Evolutionary conservation across 2,888 invertebrate genomes (phyloP).

Genomic region (Gibbula magus): DNA sequence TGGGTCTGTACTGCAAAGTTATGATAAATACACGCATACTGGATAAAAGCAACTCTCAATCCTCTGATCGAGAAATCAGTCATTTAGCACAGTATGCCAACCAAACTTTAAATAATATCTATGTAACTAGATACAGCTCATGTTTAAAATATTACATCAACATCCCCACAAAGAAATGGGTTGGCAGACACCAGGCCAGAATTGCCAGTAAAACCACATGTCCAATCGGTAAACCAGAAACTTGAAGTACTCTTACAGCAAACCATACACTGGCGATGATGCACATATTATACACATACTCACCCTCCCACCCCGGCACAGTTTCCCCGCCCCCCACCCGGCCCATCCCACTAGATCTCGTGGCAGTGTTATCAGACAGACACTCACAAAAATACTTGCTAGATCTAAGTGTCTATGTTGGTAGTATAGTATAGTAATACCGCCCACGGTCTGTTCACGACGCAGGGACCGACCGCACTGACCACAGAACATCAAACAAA

Average conservation of each 20-base stretch:
- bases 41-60: slow-evolving; percentile 15
- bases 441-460: not conserved
- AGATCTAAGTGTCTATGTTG: slow-evolving; percentile 11
- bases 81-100: slow-evolving; percentile 14
- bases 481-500: slow-evolving; percentile 11
- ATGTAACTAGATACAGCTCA: slow-evolving; percentile 25
- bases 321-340: not conserved
- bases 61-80: slow-evolving; percentile 7
- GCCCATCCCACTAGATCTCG: not conserved
- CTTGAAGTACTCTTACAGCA: slow-evolving; percentile 19
- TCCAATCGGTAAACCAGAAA: not conserved
- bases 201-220: slow-evolving; percentile 6
- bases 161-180: slow-evolving; percentile 24
- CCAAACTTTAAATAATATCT: slow-evolving; percentile 26
- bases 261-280: slow-evolving; percentile 11
- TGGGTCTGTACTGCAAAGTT: not conserved
- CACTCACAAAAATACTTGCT: slow-evolving; percentile 22
- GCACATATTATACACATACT: slow-evolving; percentile 1
- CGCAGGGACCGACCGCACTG: not conserved
- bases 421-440: not conserved
- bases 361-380: slow-evolving; percentile 12
- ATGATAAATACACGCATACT: slow-evolving; percentile 19
- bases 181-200: slow-evolving; percentile 6
- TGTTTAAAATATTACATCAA: slow-evolving; percentile 25
- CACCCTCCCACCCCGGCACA: not conserved